Evolutionary conservation across 2,113 vertebrate species (phyloP), one percentile per base, ranked within the genome.

Genomic region (Apistogramma diplotaenia): DNA sequence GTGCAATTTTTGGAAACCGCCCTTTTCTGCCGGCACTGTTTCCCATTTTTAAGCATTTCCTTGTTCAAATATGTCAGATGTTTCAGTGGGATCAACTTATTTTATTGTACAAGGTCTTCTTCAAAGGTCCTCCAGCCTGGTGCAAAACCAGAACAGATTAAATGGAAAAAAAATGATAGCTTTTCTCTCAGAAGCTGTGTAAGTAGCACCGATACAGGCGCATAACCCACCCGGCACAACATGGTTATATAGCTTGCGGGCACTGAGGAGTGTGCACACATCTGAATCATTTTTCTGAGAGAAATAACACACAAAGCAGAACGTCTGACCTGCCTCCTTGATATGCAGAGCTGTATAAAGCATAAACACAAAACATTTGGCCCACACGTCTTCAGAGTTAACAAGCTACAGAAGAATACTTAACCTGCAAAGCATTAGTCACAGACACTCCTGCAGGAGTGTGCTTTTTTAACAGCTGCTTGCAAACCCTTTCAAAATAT

Each of bases 361-460:
- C 74, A 79, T 4, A 74, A 79, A 79, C 23, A 77, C 78, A 74
- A 53, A 83, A 58, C 62, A 81, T 58, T 88, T 67, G 23, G 57
- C 29, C 55, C 74, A 0, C 33, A 74, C 72, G 53, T 74, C 78
- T 49, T 70, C 62, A 70, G 21, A 82, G 81, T 79, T 55, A 65
- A 62, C 31, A 55, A 67, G 23, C 59, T 76, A 51, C 58, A 83
- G 74, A 62, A 59, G 29, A 76, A 79, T 56, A 80, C 67, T 89
- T 86, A 82, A 87, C 81, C 81, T 60, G 76, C 73, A 73, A 79
- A 74, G 46, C 70, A 54, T 81, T 77, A 57, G 78, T 82, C 80
- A 82, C 49, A 76, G 56, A 70, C 78, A 40, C 67, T 75, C 43
- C 72, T 77, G 81, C 75, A 59, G 49, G 2, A 56, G 31, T 65